phyloP scores from a whole-genome alignment of 1,140 invertebrate species.

The Phortica variegata region DNA sequence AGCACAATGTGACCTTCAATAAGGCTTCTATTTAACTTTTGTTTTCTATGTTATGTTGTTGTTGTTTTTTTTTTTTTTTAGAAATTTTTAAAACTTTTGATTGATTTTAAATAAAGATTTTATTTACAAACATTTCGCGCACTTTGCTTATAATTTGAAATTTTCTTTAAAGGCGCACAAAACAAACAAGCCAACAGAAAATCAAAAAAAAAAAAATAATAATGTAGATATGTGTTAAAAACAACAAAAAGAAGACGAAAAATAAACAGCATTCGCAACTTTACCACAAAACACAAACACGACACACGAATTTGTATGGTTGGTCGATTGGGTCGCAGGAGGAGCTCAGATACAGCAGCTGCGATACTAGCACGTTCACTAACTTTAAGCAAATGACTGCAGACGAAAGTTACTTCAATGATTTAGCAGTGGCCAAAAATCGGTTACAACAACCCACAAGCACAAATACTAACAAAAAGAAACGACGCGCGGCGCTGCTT shows the following conservation, averaged over 20 bases:
- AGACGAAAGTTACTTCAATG: conserved; percentile 56
- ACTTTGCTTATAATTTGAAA: too few relatives aligned
- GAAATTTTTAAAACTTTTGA: too few relatives aligned
- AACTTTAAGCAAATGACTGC: conserved; percentile 58
- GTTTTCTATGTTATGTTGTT: neutral
- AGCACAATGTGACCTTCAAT: too few relatives aligned
- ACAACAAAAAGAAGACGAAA: neutral
- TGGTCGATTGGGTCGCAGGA: conserved; percentile 17
- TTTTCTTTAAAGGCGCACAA: too few relatives aligned
- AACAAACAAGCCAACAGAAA: neutral
- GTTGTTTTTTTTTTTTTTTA: conserved; percentile 1
- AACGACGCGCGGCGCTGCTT: neutral
- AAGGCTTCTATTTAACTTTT: too few relatives aligned
- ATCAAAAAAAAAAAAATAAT: neutral
- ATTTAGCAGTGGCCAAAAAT: conserved; percentile 57
- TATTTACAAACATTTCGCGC: neutral
- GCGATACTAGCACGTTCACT: conserved; percentile 57
- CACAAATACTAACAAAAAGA: too few relatives aligned
- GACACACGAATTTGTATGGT: conserved; percentile 8
- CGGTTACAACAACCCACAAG: conserved; percentile 38
- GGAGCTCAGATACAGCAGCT: conserved; percentile 33
- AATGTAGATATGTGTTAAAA: neutral
- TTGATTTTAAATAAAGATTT: too few relatives aligned
- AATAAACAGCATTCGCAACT: neutral
- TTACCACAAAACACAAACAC: conserved; percentile 7